A percentile compares a stretch with the other conserved stretches of the same genome.
phyloP scores from a whole-genome alignment of 2,797 vertebrate genomes.

The Avahi laniger region DNA sequence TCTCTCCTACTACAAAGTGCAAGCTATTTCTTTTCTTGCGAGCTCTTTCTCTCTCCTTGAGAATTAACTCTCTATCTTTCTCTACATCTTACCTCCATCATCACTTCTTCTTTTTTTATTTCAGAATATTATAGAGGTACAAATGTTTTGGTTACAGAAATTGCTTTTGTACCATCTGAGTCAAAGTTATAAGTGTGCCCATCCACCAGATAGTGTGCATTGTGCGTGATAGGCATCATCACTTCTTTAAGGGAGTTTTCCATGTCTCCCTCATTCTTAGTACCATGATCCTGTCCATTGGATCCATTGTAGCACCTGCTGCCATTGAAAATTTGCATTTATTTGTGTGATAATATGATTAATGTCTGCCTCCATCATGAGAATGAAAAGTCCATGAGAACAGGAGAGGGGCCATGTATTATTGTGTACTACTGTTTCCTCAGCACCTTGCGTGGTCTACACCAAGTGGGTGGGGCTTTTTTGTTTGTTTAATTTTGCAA shows the following conservation, averaged over 20 bases:
- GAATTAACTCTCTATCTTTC: not conserved
- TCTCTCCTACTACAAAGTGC: not conserved
- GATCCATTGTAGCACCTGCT: not conserved
- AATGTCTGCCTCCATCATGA: not conserved
- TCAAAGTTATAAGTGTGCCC: too few species aligned
- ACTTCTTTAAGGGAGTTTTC: slow-evolving; percentile 27
- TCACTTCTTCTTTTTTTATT: not conserved
- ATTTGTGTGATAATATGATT: not conserved
- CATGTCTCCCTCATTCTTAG: not conserved
- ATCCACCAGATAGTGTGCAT: too few species aligned
- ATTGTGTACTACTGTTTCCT: not conserved
- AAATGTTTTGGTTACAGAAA: too few species aligned
- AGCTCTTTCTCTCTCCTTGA: not conserved
- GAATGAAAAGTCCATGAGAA: not conserved
- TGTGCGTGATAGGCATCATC: not conserved
- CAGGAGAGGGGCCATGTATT: not conserved
- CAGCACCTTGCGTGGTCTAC: not conserved
- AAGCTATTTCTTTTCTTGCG: not conserved
- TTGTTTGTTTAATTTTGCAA: not conserved
- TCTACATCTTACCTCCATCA: not conserved
- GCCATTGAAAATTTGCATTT: not conserved
- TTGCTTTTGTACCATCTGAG: too few species aligned
- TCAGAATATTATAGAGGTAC: too few species aligned
- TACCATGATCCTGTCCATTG: not conserved
- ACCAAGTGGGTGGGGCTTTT: not conserved